Base-by-base conservation (phyloP, 1,140 invertebrate genomes). In the Probaryconus sp. region DNA sequence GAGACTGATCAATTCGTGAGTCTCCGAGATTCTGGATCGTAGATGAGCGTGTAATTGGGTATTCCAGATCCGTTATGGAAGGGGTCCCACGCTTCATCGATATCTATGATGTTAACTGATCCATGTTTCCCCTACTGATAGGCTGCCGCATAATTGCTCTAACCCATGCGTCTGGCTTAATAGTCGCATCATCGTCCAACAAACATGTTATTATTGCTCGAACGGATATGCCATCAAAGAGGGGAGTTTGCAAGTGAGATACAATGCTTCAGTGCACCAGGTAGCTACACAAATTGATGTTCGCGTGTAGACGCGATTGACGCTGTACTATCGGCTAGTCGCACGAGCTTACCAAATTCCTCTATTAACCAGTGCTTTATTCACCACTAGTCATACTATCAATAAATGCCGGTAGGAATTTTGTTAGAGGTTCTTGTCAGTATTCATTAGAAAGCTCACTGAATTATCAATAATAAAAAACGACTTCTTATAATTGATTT, bases 31-130 rank as follows among this genome's bases (percentile, higher is more conserved):
- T 77, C 78, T 48, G 69, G 78, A 79, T 85, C 77, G 67, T 75
- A 82, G 78, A 85, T 83, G 82, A 81, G 77, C 79, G 79, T 83
- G 74, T 85, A 85, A 85, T 85, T 84, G 81, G 77, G 74, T 77
- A 80, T 76, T 73, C 80, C 71, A 82, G 79, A 83, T 83, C 80
- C 71, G 64, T 48, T 45, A 77, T 69, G 33, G 38, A 21, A 47
- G 21, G 38, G 56, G 43, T 42, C 13, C 33, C 50, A 77, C 48
- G 71, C 63, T 79, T 81, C 81, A 81, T 82, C 78, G 78, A 82
- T 81, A 81, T 78, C 77, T 83, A 80, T 80, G 82, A 83, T 79
- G 78, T 79, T 81, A 80, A 84, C 76, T 60, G 77, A 78, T 40
- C 77, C 79, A 60, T 83, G 79, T 64, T 82, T 78, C 71, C 56